Base-by-base conservation (phyloP, 2,888 invertebrate genomes). In the Phlogophora meticulosa region DNA sequence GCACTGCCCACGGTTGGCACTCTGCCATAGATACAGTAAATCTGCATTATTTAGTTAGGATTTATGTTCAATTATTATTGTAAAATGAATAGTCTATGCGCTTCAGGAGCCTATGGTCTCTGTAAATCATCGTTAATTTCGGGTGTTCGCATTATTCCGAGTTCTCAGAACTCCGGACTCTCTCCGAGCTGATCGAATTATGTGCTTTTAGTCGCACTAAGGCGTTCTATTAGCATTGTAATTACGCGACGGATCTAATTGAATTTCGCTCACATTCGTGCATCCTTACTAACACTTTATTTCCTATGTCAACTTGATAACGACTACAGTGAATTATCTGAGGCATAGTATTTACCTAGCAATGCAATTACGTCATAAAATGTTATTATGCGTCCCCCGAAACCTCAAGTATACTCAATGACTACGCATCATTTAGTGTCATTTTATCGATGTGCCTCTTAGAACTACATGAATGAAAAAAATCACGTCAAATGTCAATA, bases 31-130 rank as follows among this genome's bases (percentile, higher is more conserved):
- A 61, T 58, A 61, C 42, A 74, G 42, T 59, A 64, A 72, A 56
- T 59, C 59, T 13, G 38, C 55, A 61, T 73, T 67, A 79, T 75
- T 61, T 55, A 78, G 49, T 66, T 43, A 46, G 46, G 55, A 79
- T 75, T 75, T 79, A 62, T 58, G 55, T 75, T 79, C 58, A 76
- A 75, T 79, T 75, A 79, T 59, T 34, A 62, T 28, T 22, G 28
- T 62, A 9, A 59, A 59, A 75, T 75, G 34, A 68, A 68, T 76
- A 38, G 34, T 48, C 13, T 58, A 43, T 15, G 58, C 36, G 52
- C 22, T 59, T 63, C 17, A 17, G 60, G 40, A 42, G 66, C 51
- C 58, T 62, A 80, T 79, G 79, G 58, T 80, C 65, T 70, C 32
- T 4, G 34, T 72, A 76, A 67, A 70, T 80, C 66, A 76, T 76